phyloP scores from a whole-genome alignment of 1,140 invertebrate species.

The Trichogramma pretiosum region DNA sequence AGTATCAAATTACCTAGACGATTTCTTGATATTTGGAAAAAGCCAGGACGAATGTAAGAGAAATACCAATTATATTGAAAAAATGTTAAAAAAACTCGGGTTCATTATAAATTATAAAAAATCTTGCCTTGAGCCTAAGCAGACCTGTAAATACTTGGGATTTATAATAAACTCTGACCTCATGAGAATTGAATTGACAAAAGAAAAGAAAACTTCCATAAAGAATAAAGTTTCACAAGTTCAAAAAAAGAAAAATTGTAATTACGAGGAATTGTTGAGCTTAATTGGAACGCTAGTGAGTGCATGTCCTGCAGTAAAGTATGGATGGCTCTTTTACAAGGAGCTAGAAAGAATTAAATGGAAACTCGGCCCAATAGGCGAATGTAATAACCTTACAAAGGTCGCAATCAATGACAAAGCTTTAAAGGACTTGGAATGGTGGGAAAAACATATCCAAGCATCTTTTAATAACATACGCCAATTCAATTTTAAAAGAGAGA shows the following conservation, averaged over 20 bases:
- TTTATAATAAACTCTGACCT: not conserved
- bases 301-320: not conserved
- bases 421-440: not conserved
- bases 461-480: not conserved
- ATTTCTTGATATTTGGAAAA: not conserved
- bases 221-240: not conserved
- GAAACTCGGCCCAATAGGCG: not conserved
- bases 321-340: slow-evolving; percentile 2
- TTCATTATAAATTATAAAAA: slow-evolving; percentile 1
- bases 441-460: not conserved
- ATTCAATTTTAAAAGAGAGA: slow-evolving; percentile 25
- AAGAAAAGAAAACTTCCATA: not conserved
- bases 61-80: not conserved
- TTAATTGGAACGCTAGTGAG: not conserved
- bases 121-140: not conserved
- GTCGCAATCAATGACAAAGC: not conserved
- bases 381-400: not conserved
- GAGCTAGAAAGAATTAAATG: slow-evolving; percentile 1
- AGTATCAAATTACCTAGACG: not conserved
- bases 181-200: not conserved
- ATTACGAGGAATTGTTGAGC: not conserved
- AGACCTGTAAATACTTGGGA: not conserved
- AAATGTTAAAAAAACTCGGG: not conserved
- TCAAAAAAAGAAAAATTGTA: not conserved
- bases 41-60: not conserved